A percentile compares a stretch with the other conserved stretches of the same genome.
Evolutionary conservation across 2,888 invertebrate genomes (phyloP).

Genomic region (Thera britannica): DNA sequence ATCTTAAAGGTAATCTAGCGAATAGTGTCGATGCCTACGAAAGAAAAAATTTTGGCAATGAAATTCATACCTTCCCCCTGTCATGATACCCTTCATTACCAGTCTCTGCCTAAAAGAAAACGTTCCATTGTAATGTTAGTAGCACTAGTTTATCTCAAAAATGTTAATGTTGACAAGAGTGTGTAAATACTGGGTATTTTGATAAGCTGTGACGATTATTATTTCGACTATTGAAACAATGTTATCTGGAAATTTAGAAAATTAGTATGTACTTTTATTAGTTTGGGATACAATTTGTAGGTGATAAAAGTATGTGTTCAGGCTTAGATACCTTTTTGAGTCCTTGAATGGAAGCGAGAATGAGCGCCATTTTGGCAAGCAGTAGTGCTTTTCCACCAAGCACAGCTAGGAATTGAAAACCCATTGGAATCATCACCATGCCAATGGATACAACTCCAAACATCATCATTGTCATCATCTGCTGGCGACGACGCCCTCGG

Average conservation of each 20-base stretch:
- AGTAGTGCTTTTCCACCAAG: conserved; percentile 92
- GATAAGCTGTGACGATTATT: conserved; percentile 9
- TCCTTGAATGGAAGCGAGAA: conserved; percentile 92
- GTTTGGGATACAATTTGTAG: neutral
- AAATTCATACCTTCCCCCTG: conserved; percentile 74
- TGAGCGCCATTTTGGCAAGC: conserved; percentile 92
- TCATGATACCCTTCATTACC: conserved; percentile 75
- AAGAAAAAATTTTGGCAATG: conserved; percentile 44
- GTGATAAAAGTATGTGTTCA: neutral
- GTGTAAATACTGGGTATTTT: conserved; percentile 2
- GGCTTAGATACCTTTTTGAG: conserved; percentile 86
- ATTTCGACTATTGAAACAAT: conserved; percentile 15
- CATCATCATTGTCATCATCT: conserved; percentile 91
- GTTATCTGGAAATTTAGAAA: conserved; percentile 14
- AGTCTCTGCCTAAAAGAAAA: conserved; percentile 79
- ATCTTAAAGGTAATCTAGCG: neutral
- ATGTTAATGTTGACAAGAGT: conserved; percentile 20
- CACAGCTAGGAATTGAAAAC: conserved; percentile 93
- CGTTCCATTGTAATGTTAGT: conserved; percentile 52
- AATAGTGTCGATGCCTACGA: conserved; percentile 1
- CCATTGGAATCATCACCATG: conserved; percentile 91
- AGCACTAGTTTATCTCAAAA: conserved; percentile 32
- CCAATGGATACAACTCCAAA: conserved; percentile 91
- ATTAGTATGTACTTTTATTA: conserved; percentile 13
- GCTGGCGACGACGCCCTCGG: conserved; percentile 86